A percentile compares a stretch with the other conserved stretches of the same genome.
Conservation (phyloP, 2,113 vertebrate species). For the Xiphophorus maculatus region DNA sequence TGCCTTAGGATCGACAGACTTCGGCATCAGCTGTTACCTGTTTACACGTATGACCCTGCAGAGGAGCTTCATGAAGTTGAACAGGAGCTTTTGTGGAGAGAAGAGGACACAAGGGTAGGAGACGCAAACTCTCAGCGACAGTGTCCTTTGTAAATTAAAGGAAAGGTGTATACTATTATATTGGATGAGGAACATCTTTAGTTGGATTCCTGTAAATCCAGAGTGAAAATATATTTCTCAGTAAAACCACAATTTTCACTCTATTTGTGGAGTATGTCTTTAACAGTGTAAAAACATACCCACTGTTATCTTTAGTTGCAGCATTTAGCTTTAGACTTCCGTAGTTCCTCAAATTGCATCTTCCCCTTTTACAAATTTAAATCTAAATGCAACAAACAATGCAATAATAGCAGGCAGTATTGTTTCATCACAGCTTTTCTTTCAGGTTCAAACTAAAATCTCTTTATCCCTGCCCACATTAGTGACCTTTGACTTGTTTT, state of each 20-base stretch:
- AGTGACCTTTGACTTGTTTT: not conserved
- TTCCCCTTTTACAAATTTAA: conserved; percentile 26
- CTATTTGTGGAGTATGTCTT: not conserved
- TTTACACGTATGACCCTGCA: conserved; percentile 93
- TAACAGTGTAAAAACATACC: not conserved
- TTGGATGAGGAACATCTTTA: not conserved
- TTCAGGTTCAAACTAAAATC: not conserved
- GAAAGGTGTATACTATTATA: not conserved
- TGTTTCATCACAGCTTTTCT: not conserved
- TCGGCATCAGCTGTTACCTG: conserved; percentile 92
- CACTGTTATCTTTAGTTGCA: not conserved
- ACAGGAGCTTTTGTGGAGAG: conserved; percentile 88
- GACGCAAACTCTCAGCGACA: not conserved
- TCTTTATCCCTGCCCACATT: not conserved
- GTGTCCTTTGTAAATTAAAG: not conserved
- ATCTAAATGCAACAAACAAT: not conserved
- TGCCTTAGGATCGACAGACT: conserved; percentile 86
- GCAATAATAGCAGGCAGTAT: not conserved
- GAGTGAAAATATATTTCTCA: not conserved
- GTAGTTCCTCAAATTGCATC: conserved; percentile 38
- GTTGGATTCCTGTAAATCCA: not conserved
- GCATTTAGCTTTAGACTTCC: not conserved
- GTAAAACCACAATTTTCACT: not conserved
- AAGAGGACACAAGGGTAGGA: conserved; percentile 88
- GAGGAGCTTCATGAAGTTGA: conserved; percentile 93